phyloP scores from a whole-genome alignment of 2,888 invertebrate species.

The Acleris cristana region DNA sequence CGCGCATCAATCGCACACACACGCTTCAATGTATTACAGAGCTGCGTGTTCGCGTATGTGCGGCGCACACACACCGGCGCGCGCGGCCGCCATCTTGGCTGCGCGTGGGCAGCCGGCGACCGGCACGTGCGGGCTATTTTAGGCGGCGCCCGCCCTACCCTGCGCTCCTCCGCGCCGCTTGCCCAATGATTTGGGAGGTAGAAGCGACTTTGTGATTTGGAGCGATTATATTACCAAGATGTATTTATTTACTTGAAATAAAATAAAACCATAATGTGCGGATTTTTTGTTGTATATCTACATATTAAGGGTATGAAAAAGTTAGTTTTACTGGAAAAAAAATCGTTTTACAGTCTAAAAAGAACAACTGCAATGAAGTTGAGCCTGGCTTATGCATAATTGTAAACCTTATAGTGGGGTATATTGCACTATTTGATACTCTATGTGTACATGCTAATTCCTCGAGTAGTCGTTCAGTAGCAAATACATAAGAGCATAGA shows the following conservation, averaged over 20 bases:
- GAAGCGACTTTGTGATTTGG: slow-evolving; percentile 19
- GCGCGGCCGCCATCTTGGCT: slow-evolving; percentile 75
- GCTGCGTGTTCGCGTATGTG: slow-evolving; percentile 13
- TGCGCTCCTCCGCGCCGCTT: slow-evolving; percentile 57
- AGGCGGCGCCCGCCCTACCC: slow-evolving; percentile 65
- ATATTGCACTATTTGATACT: too few relatives aligned
- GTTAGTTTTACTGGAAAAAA: too few relatives aligned
- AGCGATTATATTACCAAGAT: slow-evolving; percentile 7
- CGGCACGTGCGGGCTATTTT: slow-evolving; percentile 83
- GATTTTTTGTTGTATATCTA: too few relatives aligned
- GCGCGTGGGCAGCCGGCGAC: slow-evolving; percentile 79
- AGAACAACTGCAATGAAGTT: too few relatives aligned
- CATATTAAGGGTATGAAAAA: too few relatives aligned
- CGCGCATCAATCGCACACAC: slow-evolving; percentile 65
- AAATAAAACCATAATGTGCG: not conserved
- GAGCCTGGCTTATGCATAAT: too few relatives aligned
- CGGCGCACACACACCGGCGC: slow-evolving; percentile 41
- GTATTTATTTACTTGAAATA: not conserved
- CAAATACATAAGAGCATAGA: too few relatives aligned
- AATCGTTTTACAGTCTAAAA: too few relatives aligned
- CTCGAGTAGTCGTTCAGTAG: too few relatives aligned
- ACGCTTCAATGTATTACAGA: slow-evolving; percentile 32
- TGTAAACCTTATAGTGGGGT: too few relatives aligned
- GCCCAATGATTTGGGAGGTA: slow-evolving; percentile 33
- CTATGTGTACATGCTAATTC: too few relatives aligned